A percentile compares a stretch with the other conserved stretches of the same genome.
These are phyloP conservation scores for Panopea generosa DNA, from an alignment of 2,888 invertebrate genomes.

Conservation along the genomic window DNA sequence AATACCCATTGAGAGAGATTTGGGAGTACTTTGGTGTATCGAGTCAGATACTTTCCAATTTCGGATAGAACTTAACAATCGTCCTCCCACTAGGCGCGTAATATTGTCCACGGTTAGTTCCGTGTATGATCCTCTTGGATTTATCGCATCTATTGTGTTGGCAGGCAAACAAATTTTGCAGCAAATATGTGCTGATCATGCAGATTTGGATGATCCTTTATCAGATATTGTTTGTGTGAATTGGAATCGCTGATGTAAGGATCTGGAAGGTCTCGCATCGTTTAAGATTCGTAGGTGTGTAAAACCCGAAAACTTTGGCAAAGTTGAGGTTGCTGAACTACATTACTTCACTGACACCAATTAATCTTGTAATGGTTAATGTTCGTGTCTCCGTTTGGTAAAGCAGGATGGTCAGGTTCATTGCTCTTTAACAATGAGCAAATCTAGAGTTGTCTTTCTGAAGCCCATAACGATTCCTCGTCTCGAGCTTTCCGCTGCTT, in stretches of 20 bases:
- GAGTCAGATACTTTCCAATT: slow-evolving; percentile 51
- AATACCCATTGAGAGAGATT: slow-evolving; percentile 41
- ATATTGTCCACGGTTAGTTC: slow-evolving; percentile 50
- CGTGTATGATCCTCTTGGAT: slow-evolving; percentile 55
- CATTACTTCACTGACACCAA: slow-evolving; percentile 57
- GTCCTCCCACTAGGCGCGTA: slow-evolving; percentile 29
- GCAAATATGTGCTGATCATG: slow-evolving; percentile 32
- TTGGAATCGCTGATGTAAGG: slow-evolving; percentile 48
- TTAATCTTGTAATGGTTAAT: slow-evolving; percentile 37
- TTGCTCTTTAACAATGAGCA: slow-evolving; percentile 37
- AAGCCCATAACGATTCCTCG: slow-evolving; percentile 55
- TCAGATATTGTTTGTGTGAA: slow-evolving; percentile 10
- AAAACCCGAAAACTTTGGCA: slow-evolving; percentile 1
- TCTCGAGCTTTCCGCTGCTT: slow-evolving; percentile 55
- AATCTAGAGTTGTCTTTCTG: slow-evolving; percentile 27
- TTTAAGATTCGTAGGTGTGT: slow-evolving; percentile 47
- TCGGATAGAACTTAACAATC: slow-evolving; percentile 23
- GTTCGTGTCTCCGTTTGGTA: slow-evolving; percentile 28
- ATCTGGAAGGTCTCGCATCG: slow-evolving; percentile 23
- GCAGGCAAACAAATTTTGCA: slow-evolving; percentile 54
- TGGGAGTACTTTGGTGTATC: slow-evolving; percentile 55
- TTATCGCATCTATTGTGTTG: slow-evolving; percentile 53
- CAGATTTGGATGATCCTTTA: slow-evolving; percentile 53
- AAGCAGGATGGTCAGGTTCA: slow-evolving; percentile 4
- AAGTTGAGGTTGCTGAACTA: slow-evolving; percentile 1